These are phyloP conservation scores for Oryzias curvinotus DNA, from an alignment of 2,113 vertebrate species.

Conservation along the genomic window DNA sequence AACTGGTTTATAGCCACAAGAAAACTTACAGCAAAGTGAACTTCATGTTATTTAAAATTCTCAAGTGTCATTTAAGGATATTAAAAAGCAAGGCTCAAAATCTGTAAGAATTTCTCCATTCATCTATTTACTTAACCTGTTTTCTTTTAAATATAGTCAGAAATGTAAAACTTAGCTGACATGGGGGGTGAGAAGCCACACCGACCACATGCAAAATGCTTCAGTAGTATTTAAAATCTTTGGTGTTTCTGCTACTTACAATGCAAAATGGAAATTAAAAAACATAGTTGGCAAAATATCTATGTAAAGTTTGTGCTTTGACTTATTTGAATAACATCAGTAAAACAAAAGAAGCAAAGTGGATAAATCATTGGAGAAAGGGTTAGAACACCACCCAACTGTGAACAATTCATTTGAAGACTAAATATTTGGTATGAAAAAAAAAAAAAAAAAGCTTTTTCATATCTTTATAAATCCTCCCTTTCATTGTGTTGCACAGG, in stretches of 20 bases:
- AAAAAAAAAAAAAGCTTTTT: conserved; percentile 22
- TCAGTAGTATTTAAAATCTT: too few relatives aligned
- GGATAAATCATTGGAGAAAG: conserved; percentile 34
- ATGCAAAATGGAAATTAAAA: background rate
- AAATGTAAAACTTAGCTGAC: too few relatives aligned
- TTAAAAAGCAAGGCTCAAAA: too few relatives aligned
- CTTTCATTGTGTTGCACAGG: conserved; percentile 54
- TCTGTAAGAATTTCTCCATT: too few relatives aligned
- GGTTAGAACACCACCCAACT: conserved; percentile 38
- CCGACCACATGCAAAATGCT: too few relatives aligned
- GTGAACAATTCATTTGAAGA: conserved; percentile 51
- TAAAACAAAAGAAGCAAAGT: conserved; percentile 46
- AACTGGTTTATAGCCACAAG: too few relatives aligned
- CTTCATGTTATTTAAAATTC: too few relatives aligned
- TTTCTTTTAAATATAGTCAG: too few relatives aligned
- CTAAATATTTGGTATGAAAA: conserved; percentile 56
- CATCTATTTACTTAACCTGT: too few relatives aligned
- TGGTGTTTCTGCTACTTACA: background rate
- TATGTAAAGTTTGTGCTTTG: conserved; percentile 21
- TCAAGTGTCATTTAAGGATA: too few relatives aligned
- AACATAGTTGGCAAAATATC: background rate
- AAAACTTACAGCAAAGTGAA: too few relatives aligned
- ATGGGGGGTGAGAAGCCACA: too few relatives aligned
- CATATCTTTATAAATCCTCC: conserved; percentile 48
- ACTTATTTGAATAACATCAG: conserved; percentile 17